Percentiles rank a stretch among this genome's conserved stretches.
Conservation (phyloP, 1,140 invertebrate species). For the Solenopsis invicta region DNA sequence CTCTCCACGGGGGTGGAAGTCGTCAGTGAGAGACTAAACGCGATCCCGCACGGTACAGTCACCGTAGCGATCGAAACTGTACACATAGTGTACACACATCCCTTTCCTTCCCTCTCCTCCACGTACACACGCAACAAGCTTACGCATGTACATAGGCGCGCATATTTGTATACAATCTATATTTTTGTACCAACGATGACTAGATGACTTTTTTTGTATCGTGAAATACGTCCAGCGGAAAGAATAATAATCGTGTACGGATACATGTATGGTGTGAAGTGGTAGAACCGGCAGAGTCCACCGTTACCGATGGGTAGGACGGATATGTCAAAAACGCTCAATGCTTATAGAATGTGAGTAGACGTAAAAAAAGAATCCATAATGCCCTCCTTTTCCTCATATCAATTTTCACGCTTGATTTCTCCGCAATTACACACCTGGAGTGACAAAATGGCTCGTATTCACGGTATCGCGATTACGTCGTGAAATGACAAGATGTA, state of each 20-base stretch:
- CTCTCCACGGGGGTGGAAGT: conserved; percentile 60
- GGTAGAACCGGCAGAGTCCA: conserved; percentile 71
- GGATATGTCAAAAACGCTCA: conserved; percentile 87
- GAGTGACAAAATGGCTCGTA: background rate
- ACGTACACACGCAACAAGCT: conserved; percentile 9
- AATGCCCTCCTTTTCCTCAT: background rate
- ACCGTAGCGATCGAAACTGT: conserved; percentile 23
- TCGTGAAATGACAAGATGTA: background rate
- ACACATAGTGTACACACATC: conserved; percentile 26
- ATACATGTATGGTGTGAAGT: conserved; percentile 58
- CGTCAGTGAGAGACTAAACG: conserved; percentile 79
- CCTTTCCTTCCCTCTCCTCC: background rate
- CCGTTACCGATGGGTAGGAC: conserved; percentile 85
- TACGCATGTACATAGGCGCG: conserved; percentile 10
- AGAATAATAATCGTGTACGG: conserved; percentile 1
- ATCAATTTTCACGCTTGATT: background rate
- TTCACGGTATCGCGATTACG: background rate
- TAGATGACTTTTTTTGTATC: conserved; percentile 70
- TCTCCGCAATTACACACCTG: background rate
- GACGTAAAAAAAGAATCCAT: conserved; percentile 3
- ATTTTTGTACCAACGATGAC: conserved; percentile 77
- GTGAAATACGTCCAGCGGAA: conserved; percentile 8
- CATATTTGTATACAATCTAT: conserved; percentile 66
- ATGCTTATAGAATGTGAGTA: conserved; percentile 87
- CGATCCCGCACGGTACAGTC: conserved; percentile 61